Evolutionary conservation across 2,888 invertebrate genomes (phyloP).

Genomic region (Dione vanillae): DNA sequence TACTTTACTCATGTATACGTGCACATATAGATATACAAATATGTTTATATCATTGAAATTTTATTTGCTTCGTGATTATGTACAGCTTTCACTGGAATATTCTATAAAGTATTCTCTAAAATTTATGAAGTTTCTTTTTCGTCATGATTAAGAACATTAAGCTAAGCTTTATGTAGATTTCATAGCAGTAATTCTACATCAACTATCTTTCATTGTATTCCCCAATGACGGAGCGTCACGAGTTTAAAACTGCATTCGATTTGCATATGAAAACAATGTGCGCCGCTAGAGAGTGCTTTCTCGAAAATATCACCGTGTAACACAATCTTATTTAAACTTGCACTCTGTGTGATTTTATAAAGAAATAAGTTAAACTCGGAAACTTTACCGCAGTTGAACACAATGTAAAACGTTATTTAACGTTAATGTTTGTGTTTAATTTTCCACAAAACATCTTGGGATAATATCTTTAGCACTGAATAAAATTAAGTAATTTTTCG

Average conservation of each 20-base stretch:
- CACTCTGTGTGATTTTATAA: slow-evolving; percentile 63
- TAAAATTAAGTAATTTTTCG: background rate
- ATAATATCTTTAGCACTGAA: background rate
- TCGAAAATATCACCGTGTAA: slow-evolving; percentile 53
- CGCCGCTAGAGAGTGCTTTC: slow-evolving; percentile 54
- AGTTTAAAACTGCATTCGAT: slow-evolving; percentile 41
- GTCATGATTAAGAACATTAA: too few relatives aligned
- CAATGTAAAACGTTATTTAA: slow-evolving; percentile 34
- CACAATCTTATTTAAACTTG: slow-evolving; percentile 73
- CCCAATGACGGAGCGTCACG: slow-evolving; percentile 32
- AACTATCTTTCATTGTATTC: slow-evolving; percentile 38
- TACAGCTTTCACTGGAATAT: too few relatives aligned
- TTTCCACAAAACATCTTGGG: background rate
- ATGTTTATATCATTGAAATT: slow-evolving; percentile 10
- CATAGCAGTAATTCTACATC: slow-evolving; percentile 25
- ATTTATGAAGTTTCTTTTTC: too few relatives aligned
- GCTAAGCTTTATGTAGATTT: background rate
- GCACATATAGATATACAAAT: background rate
- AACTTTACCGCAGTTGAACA: slow-evolving; percentile 46
- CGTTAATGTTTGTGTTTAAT: slow-evolving; percentile 18
- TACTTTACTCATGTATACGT: slow-evolving; percentile 18
- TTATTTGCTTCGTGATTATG: too few relatives aligned
- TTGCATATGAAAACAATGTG: slow-evolving; percentile 43
- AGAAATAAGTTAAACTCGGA: slow-evolving; percentile 47
- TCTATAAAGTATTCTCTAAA: too few relatives aligned